Conservation (phyloP, 2,797 vertebrate species). For the Ptychobarbus kaznakovi region DNA sequence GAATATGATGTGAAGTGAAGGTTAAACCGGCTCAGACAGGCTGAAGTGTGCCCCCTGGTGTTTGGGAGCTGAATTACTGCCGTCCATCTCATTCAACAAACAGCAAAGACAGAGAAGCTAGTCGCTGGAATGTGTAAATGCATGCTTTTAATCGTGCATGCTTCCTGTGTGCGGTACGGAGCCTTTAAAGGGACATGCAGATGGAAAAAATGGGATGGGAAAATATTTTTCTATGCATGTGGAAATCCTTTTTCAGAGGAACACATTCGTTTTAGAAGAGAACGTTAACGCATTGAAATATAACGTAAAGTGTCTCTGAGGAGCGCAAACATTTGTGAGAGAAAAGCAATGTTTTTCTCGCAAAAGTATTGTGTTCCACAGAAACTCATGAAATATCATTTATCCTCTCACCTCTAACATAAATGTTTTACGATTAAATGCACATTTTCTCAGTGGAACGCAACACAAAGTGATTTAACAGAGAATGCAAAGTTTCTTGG, state of each 20-base stretch:
- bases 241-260: neutral
- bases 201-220: neutral
- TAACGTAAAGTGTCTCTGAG: neutral
- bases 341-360: neutral
- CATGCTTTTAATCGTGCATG: constrained; percentile 40
- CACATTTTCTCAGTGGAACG: too few species aligned
- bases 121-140: constrained; percentile 35
- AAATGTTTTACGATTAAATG: neutral
- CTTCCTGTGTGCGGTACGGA: constrained; percentile 53
- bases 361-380: neutral
- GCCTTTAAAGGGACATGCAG: neutral
- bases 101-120: constrained; percentile 45
- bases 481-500: neutral
- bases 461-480: neutral
- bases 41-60: constrained; percentile 52
- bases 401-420: neutral
- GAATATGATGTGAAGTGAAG: constrained; percentile 61
- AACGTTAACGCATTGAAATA: neutral
- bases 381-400: neutral
- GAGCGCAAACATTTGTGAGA: neutral
- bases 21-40: constrained; percentile 59
- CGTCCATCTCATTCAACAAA: constrained; percentile 20
- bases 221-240: too few species aligned
- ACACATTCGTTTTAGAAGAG: neutral
- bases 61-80: constrained; percentile 50